Evolutionary conservation across 2,888 invertebrate species (phyloP), one percentile per base, ranked within the genome.

Genomic region (Dynastes maya): DNA sequence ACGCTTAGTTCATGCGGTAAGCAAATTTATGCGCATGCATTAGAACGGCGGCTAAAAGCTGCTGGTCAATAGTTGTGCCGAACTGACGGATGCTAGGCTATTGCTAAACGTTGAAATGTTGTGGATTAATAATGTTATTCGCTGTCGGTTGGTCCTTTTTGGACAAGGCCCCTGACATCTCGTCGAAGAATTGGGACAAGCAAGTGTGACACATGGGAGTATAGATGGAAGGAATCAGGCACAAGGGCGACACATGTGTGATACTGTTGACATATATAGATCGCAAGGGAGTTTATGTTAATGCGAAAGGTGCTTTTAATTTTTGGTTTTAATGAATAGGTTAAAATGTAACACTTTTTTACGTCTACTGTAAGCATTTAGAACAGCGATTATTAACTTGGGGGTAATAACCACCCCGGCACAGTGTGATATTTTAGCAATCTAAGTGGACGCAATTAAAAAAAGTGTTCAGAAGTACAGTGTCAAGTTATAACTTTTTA

Each of bases 21-120:
- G 72, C 16, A 74, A 74, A 74, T 74, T 74, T 74, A 74, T 74
- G 72, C 61, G 61, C 72, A 74, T 74, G 61, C 72, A 74, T 74
- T 74, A 74, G 37, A n/a, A 49, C 8, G 32, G 32, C 49, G 40
- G 29, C 55, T 74, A 74, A 74, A 49, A 74, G 55, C 22, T 58
- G 55, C 55, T 74, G 72, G 72, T 74, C 72, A 74, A 74, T 74
- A 74, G 72, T n/a, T 40, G 72, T 32, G 40, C 22, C 72, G 29
- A 61, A 61, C 61, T 68, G 68, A 51, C n/a, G 29, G 68, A 58
- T 45, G 11, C 9, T 40, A 40, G 37, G 9, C 65, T 55, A n/a
- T 55, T 55, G n/a, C 13, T 13, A 55, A 22, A 11, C 45, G 11
- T 1, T 55, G n/a, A 55, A 55, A 55, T 55, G 55, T 11, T 45